Evolutionary conservation across 64 coral and sea anemone species (phyloP).

Genomic region (Cladopsammia gracilis): DNA sequence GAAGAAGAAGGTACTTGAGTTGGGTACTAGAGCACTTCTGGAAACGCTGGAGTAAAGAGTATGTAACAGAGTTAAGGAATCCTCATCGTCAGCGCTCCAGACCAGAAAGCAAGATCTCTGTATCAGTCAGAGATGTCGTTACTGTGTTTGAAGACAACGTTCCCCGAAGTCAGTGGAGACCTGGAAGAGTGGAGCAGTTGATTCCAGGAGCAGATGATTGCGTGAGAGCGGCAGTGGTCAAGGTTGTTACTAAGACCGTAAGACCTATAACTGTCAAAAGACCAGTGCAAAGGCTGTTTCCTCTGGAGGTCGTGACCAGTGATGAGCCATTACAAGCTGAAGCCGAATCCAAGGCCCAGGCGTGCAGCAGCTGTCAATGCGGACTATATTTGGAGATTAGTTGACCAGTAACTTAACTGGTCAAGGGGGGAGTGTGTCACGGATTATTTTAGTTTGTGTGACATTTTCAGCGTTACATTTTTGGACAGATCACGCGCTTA

Average conservation of each 20-base stretch:
- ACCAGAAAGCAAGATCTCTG: neutral
- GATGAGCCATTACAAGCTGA: too few species aligned
- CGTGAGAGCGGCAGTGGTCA: constrained; percentile 11
- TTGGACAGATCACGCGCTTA: too few species aligned
- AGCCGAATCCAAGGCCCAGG: too few species aligned
- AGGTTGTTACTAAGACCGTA: neutral
- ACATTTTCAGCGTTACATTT: too few species aligned
- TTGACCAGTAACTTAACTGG: too few species aligned
- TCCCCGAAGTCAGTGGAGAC: neutral
- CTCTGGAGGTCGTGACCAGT: constrained; percentile 1
- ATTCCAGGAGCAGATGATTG: neutral
- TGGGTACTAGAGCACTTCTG: neutral
- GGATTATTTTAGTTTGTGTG: too few species aligned
- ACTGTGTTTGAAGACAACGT: neutral
- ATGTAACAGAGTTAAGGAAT: constrained; percentile 10
- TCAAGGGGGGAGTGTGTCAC: too few species aligned
- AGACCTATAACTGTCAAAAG: neutral
- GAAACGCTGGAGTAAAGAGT: too few species aligned
- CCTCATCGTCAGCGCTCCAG: neutral
- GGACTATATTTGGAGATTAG: too few species aligned
- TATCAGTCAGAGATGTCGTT: constrained; percentile 10
- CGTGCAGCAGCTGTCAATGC: too few species aligned
- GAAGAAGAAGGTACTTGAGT: too few species aligned
- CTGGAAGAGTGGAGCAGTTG: constrained; percentile 13
- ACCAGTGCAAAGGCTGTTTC: constrained; percentile 20